Evolutionary conservation across 2,113 vertebrate genomes (phyloP), one percentile per base, ranked within the genome.

Genomic region (Xenotilapia leptura): DNA sequence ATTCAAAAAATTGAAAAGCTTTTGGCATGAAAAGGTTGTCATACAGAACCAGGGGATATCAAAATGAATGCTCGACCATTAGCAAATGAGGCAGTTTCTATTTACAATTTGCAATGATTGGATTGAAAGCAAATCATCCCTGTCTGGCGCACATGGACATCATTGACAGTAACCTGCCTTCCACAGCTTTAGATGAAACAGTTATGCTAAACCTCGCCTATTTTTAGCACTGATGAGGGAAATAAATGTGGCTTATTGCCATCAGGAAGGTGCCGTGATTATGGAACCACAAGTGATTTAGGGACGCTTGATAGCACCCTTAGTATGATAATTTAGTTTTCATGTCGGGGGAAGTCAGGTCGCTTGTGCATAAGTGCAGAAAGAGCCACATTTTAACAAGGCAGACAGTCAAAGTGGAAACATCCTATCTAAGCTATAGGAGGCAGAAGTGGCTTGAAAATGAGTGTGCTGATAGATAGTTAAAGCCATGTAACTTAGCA

Each of bases 401-500:
- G 47, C 80, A 49, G 79, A 68, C 58, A 83, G 79, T 91, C 89
- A 91, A 80, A 90, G 75, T 38, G 68, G 45, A 86, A 86, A 82
- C 85, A 68, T 58, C 62, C 75, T 5, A 33, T 83, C 58, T 11
- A 6, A 13, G 70, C 56, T 83, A 70, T 49, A 79, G 85, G 85
- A 58, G 73, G 62, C 8, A 87, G 89, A 90, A 91, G 89, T 90
- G 85, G 87, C 70, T 92, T 85, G 79, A 88, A 93, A 93, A 93
- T 79, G 88, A 92, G 86, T 56, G 45, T 2, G 77, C 42, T 91
- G 90, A 92, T 89, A 86, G 92, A 91, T 90, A 79, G 92, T 94
- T 91, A 94, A 87, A 92, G 85, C 86, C 87, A 62, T 90, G 89
- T 91, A 92, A 92, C 81, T 91, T 92, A 88, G 77, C 82, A 77